Evolutionary conservation across 2,113 vertebrate genomes (phyloP), one percentile per base, ranked within the genome.

Genomic region (Dromas ardeola): DNA sequence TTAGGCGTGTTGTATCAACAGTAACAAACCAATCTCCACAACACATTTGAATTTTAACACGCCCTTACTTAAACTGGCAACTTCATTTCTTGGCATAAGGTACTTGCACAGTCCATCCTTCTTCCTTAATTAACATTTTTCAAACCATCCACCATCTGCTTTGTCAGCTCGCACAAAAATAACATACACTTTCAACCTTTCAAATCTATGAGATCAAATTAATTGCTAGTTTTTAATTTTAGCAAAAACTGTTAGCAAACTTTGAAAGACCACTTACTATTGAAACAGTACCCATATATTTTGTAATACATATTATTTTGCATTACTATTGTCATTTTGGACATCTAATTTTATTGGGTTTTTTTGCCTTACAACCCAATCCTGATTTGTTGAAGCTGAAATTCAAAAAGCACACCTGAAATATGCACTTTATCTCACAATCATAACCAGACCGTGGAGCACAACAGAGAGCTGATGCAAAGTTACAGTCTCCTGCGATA

Each of bases 71-170:
- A 77, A 88, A 85, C 23, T 88, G 55, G 38, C 74, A 95, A 58
- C 58, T 88, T 81, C 36, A 47, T 52, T 92, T 88, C 86, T 62
- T 86, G 74, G 84, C 81, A 94, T 38, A 38, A 87, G 21, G 34
- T 53, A 73, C 53, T 82, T 94, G 81, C 78, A 80, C 74, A 94
- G 95, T 59, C 58, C 93, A 86, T 88, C 89, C 96, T 93, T 85
- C 74, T 89, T 95, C 89, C 78, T 85, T 95, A 93, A 93, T 91
- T 95, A 94, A 77, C 74, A 81, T 94, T 97, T 96, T 66, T 65
- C 63, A 82, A 77, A 72, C 36, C 86, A 82, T 89, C 62, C 29
- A 88, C 95, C 89, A 95, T 93, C 93, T 95, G 93, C 50, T 94
- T 59, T 38, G 91, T 66, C 89, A 94, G 84, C 78, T 61, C 70